Percentiles rank a stretch among this genome's conserved stretches.
These are phyloP conservation scores for Pectinophora gossypiella DNA, from an alignment of 1,140 invertebrate species.

Conservation along the genomic window DNA sequence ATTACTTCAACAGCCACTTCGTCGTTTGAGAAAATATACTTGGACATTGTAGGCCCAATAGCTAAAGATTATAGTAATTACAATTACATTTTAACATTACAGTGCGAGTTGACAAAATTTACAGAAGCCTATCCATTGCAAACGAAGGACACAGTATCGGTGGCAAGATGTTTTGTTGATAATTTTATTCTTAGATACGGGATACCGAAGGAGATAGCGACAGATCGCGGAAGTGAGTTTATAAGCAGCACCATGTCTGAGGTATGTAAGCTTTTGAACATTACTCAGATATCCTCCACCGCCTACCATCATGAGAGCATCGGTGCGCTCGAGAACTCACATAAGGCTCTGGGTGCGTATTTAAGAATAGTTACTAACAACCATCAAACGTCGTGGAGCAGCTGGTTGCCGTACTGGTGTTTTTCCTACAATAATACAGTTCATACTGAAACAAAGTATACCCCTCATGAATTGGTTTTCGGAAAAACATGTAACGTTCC, in stretches of 20 bases:
- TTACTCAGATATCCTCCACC: constrained; percentile 26
- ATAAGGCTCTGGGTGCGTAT: constrained; percentile 26
- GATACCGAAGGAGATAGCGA: constrained; percentile 19
- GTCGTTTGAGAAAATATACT: constrained; percentile 13
- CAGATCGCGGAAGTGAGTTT: constrained; percentile 26
- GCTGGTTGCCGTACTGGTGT: not conserved
- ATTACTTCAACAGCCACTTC: constrained; percentile 10
- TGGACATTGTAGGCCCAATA: constrained; percentile 21
- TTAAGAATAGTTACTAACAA: constrained; percentile 16
- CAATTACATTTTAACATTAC: constrained; percentile 13
- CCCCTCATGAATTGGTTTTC: constrained; percentile 29
- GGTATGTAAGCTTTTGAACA: constrained; percentile 20
- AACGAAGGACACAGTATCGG: constrained; percentile 21
- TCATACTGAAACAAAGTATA: constrained; percentile 10
- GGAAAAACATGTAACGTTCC: constrained; percentile 19
- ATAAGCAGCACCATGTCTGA: constrained; percentile 6
- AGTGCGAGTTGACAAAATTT: constrained; percentile 17
- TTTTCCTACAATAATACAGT: not conserved
- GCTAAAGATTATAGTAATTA: constrained; percentile 1
- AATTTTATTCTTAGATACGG: constrained; percentile 26
- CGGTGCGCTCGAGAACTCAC: constrained; percentile 23
- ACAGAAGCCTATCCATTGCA: constrained; percentile 21
- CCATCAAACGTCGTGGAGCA: not conserved
- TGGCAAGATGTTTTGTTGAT: constrained; percentile 23
- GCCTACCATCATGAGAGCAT: constrained; percentile 29